These are phyloP conservation scores for Ascaphus truei DNA, from an alignment of 2,113 vertebrate species.

Conservation along the genomic window DNA sequence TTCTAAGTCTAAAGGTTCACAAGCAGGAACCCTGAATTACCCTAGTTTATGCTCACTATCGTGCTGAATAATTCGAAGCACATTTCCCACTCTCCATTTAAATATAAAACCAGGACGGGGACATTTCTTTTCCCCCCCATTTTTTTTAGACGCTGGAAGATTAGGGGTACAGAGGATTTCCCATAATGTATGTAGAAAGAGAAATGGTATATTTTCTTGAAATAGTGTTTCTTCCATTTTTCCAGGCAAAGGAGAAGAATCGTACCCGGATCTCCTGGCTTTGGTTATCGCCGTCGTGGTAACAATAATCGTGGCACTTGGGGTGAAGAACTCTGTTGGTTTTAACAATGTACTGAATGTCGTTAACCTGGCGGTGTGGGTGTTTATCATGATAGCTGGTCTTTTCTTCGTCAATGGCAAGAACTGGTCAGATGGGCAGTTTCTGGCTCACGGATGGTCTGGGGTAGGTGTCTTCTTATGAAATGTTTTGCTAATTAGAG, in stretches of 20 bases:
- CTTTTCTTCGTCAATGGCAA: conserved; percentile 82
- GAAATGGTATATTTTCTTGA: too few species aligned
- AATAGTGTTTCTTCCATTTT: conserved; percentile 17
- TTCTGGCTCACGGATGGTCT: conserved; percentile 92
- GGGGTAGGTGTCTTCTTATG: conserved; percentile 74
- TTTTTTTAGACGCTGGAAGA: too few species aligned
- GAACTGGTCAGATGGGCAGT: conserved; percentile 86
- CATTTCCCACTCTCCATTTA: too few species aligned
- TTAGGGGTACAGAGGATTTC: too few species aligned
- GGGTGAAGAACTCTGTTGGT: conserved; percentile 89
- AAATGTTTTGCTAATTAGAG: too few species aligned
- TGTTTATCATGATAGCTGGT: conserved; percentile 89
- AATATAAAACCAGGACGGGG: too few species aligned
- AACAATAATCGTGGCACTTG: conserved; percentile 80
- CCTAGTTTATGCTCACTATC: too few species aligned
- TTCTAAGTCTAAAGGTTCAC: too few species aligned
- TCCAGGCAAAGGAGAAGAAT: conserved; percentile 91
- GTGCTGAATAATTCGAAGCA: too few species aligned
- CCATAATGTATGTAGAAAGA: too few species aligned
- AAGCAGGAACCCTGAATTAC: too few species aligned
- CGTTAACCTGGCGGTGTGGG: conserved; percentile 88
- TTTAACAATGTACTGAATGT: conserved; percentile 92
- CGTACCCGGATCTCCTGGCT: conserved; percentile 89
- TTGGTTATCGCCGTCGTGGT: conserved; percentile 84
- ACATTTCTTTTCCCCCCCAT: too few species aligned